Evolutionary conservation across 1,140 invertebrate genomes (phyloP).

Genomic region (Cherax quadricarinatus): DNA sequence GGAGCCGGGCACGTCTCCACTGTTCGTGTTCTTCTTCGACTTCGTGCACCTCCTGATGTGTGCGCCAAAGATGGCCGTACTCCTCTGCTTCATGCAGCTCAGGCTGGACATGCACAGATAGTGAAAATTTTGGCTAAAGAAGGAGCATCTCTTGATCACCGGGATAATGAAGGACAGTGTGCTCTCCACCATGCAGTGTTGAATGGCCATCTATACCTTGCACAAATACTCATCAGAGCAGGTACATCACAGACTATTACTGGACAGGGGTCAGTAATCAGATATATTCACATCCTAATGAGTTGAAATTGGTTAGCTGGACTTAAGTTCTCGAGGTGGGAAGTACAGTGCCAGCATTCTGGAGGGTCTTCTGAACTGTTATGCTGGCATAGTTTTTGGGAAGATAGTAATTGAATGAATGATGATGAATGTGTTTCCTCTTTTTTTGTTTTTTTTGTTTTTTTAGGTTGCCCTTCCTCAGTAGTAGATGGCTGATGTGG

Average conservation of each 20-base stretch:
- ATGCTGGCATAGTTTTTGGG: too few relatives aligned
- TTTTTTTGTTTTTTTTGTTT: too few relatives aligned
- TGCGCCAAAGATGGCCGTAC: constrained; percentile 61
- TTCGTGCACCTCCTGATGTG: constrained; percentile 42
- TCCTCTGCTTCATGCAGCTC: constrained; percentile 59
- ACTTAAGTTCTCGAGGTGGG: too few relatives aligned
- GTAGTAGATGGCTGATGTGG: too few relatives aligned
- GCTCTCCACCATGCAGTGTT: constrained; percentile 61
- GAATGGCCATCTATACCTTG: constrained; percentile 53
- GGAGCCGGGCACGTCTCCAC: constrained; percentile 57
- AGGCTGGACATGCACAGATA: constrained; percentile 61
- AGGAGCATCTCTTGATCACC: constrained; percentile 54
- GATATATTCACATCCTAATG: too few relatives aligned
- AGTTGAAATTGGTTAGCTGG: too few relatives aligned
- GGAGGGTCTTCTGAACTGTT: too few relatives aligned
- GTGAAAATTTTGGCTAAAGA: constrained; percentile 56
- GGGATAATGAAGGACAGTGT: constrained; percentile 62
- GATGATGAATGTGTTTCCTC: too few relatives aligned
- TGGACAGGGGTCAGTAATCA: too few relatives aligned
- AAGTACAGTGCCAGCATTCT: too few relatives aligned
- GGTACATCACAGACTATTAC: constrained; percentile 9
- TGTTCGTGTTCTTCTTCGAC: constrained; percentile 32
- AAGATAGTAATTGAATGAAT: too few relatives aligned
- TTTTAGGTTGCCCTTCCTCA: too few relatives aligned
- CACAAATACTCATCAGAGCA: constrained; percentile 64